These are phyloP conservation scores for Poeciliopsis presidionis DNA, from an alignment of 2,797 vertebrate species.

Conservation along the genomic window DNA sequence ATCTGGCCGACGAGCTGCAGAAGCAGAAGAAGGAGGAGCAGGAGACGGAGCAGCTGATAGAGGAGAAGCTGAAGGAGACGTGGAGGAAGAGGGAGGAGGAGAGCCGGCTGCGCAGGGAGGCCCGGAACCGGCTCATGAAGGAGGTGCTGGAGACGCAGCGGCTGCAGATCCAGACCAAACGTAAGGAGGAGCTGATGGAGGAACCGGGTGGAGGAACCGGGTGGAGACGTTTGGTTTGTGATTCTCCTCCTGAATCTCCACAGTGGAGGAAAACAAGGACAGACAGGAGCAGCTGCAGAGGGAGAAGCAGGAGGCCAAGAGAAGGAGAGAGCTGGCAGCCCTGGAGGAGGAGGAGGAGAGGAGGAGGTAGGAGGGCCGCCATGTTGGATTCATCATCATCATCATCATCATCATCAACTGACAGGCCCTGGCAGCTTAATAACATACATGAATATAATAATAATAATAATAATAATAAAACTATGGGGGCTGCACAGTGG, in stretches of 20 bases:
- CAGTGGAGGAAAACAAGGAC: conserved; percentile 82
- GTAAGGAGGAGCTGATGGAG: conserved; percentile 69
- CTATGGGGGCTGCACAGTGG: too few species aligned
- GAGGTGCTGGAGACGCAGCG: conserved; percentile 83
- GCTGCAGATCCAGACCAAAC: conserved; percentile 85
- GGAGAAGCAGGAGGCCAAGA: conserved; percentile 78
- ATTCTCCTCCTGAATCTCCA: conserved; percentile 6
- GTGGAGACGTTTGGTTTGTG: too few species aligned
- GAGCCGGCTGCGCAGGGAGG: conserved; percentile 72
- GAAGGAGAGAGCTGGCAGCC: conserved; percentile 70
- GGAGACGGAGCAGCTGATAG: conserved; percentile 77
- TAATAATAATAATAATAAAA: neutral
- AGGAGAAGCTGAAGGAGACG: conserved; percentile 76
- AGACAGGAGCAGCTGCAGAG: conserved; percentile 70
- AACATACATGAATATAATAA: neutral
- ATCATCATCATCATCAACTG: too few species aligned
- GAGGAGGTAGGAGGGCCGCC: conserved; percentile 69
- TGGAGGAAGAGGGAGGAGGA: conserved; percentile 74
- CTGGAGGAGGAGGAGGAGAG: conserved; percentile 75
- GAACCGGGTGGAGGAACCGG: too few species aligned
- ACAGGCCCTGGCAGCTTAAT: neutral
- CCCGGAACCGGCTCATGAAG: conserved; percentile 79
- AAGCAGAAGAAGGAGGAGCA: conserved; percentile 78
- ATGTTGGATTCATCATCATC: neutral
- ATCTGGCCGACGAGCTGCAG: conserved; percentile 80